A percentile compares a stretch with the other conserved stretches of the same genome.
Conservation (phyloP, 2,888 invertebrate species). For the Polymixis flavicincta region DNA sequence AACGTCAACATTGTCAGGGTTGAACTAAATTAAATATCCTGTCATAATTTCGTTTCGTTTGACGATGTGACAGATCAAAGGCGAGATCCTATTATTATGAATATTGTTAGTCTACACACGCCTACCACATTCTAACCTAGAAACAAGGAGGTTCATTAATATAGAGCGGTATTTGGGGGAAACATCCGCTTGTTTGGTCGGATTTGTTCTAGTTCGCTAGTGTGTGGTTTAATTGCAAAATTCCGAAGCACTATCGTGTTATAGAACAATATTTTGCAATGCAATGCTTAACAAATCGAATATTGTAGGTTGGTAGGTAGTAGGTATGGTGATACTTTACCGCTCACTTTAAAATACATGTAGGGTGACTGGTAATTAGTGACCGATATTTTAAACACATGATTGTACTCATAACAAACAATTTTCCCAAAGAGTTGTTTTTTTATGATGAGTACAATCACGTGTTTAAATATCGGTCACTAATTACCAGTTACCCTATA, state of each 20-base stretch:
- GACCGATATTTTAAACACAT: too few species aligned
- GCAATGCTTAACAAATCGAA: neutral
- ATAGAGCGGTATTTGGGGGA: constrained; percentile 52
- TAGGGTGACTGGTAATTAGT: too few species aligned
- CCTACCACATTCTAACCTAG: constrained; percentile 53
- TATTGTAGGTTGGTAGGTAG: neutral
- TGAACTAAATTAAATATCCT: constrained; percentile 65
- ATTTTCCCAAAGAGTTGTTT: too few species aligned
- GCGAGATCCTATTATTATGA: constrained; percentile 57
- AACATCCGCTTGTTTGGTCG: constrained; percentile 44
- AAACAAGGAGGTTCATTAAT: constrained; percentile 62
- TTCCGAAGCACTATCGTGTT: constrained; percentile 2
- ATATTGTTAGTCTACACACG: constrained; percentile 57
- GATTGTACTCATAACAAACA: too few species aligned
- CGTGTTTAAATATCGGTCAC: too few species aligned
- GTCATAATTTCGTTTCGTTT: constrained; percentile 65
- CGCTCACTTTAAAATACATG: neutral
- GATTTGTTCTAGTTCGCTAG: constrained; percentile 45
- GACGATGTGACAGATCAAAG: constrained; percentile 63
- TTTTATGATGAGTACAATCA: too few species aligned
- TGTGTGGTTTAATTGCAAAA: constrained; percentile 43
- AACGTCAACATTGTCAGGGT: constrained; percentile 56
- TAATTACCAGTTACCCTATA: too few species aligned
- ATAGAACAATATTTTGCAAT: neutral
- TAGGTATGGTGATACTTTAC: neutral